These are phyloP conservation scores for Hapalemur alaotrensis DNA, from an alignment of 2,797 vertebrate genomes.

Conservation along the genomic window DNA sequence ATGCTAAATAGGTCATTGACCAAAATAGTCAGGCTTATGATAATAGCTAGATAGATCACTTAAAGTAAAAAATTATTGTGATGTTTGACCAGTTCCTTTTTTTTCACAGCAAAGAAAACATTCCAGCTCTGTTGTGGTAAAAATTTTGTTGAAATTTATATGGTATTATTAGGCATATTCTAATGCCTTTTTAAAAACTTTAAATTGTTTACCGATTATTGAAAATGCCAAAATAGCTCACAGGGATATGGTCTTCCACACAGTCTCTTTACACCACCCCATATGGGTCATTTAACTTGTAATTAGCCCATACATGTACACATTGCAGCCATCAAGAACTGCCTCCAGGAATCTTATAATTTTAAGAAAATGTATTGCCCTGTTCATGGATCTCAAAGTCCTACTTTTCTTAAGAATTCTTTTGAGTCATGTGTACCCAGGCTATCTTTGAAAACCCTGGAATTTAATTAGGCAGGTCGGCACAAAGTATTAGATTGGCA, in stretches of 20 bases:
- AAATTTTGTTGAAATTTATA: background rate
- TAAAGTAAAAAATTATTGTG: background rate
- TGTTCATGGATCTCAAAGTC: slow-evolving; percentile 47
- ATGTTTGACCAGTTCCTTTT: background rate
- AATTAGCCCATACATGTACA: slow-evolving; percentile 27
- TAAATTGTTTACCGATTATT: background rate
- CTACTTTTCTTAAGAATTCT: slow-evolving; percentile 48
- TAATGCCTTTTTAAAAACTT: background rate
- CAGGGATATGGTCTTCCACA: background rate
- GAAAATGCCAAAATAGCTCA: background rate
- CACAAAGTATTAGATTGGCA: slow-evolving; percentile 26
- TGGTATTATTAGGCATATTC: background rate
- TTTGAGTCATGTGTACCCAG: slow-evolving; percentile 36
- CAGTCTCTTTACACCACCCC: background rate
- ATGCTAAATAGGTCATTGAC: background rate
- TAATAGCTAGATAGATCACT: background rate
- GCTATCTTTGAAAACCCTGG: background rate
- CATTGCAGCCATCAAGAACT: slow-evolving; percentile 44
- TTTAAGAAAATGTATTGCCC: slow-evolving; percentile 43
- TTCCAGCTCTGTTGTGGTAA: background rate
- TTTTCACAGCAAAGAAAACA: background rate
- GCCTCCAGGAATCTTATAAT: slow-evolving; percentile 36
- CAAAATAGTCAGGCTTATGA: background rate
- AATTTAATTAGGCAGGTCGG: slow-evolving; percentile 36
- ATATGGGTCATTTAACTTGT: slow-evolving; percentile 49